phyloP scores from a whole-genome alignment of 2,113 vertebrate species.

The Trematomus loennbergii region DNA sequence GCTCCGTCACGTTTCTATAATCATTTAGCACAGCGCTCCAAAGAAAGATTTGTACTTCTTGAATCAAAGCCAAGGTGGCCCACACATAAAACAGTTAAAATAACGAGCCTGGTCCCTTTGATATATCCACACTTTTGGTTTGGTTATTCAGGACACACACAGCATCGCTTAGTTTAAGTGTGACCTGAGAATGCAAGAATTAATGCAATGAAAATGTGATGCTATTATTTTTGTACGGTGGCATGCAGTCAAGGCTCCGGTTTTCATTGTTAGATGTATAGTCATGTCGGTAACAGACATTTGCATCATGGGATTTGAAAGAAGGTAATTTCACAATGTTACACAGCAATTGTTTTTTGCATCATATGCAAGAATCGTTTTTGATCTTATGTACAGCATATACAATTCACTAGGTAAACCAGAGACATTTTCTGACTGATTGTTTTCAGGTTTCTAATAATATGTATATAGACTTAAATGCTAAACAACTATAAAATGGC shows the following conservation, averaged over 20 bases:
- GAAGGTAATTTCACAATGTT: background rate
- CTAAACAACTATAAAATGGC: background rate
- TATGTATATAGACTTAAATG: background rate
- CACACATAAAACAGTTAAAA: constrained; percentile 1
- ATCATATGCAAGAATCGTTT: background rate
- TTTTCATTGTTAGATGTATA: background rate
- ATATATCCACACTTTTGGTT: background rate
- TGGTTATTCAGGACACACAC: constrained; percentile 18
- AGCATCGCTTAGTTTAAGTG: background rate
- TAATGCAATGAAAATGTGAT: background rate
- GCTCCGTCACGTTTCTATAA: constrained; percentile 2
- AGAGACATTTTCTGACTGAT: background rate
- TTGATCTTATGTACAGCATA: background rate
- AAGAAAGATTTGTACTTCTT: constrained; percentile 11
- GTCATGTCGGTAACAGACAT: background rate
- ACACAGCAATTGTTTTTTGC: background rate
- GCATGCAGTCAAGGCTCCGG: background rate
- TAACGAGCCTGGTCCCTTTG: background rate
- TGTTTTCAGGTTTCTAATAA: background rate
- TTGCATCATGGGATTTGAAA: background rate
- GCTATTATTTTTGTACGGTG: no score
- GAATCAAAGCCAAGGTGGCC: constrained; percentile 6
- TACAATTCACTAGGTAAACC: background rate
- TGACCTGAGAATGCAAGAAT: background rate
- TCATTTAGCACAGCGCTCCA: background rate